Conservation (phyloP, 2,797 vertebrate species). For the Lemur catta region DNA sequence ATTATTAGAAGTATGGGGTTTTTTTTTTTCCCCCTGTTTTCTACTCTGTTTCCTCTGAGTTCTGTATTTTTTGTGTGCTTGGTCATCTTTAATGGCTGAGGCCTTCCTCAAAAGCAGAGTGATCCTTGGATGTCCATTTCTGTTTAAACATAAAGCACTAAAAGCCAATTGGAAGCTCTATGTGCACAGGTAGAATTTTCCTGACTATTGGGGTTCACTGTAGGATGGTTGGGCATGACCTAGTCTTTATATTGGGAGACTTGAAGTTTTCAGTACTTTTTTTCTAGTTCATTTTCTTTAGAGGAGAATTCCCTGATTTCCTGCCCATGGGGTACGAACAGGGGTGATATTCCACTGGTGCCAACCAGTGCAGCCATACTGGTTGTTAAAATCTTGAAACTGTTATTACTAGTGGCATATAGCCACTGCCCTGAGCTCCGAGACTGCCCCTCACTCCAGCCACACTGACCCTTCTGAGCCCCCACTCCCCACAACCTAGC, state of each 20-base stretch:
- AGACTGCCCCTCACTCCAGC: not conserved
- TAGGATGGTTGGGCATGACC: not conserved
- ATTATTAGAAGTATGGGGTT: not conserved
- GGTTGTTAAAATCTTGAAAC: not conserved
- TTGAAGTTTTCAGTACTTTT: not conserved
- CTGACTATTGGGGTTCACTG: not conserved
- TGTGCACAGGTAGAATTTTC: not conserved
- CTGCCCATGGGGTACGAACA: not conserved
- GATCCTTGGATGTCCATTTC: not conserved
- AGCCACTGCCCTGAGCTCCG: not conserved
- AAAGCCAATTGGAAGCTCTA: not conserved
- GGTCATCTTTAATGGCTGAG: not conserved
- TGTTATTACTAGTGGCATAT: not conserved
- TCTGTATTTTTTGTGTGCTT: not conserved
- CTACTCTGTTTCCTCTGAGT: slow-evolving; percentile 1
- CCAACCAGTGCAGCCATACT: not conserved
- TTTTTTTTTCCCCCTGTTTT: not conserved
- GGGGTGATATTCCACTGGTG: not conserved
- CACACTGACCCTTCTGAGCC: not conserved
- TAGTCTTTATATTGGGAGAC: not conserved
- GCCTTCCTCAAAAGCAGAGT: not conserved
- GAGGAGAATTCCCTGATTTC: not conserved
- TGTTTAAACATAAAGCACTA: not conserved
- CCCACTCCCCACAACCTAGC: not conserved
- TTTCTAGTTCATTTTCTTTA: not conserved